phyloP scores from a whole-genome alignment of 2,113 vertebrate species.

The Marmota flaviventris region DNA sequence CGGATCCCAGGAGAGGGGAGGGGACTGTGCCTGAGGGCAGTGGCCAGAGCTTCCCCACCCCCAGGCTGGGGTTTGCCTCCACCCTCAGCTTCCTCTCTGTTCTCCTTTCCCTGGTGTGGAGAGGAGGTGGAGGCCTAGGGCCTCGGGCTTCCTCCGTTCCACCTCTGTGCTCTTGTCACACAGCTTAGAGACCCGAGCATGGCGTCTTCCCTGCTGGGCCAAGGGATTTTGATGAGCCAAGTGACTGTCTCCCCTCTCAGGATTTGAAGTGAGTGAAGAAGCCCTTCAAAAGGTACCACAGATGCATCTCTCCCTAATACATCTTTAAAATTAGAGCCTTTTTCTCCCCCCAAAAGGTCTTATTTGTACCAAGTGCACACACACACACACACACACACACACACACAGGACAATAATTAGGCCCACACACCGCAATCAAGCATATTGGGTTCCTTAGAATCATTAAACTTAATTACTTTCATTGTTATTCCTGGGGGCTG shows the following conservation, averaged over 20 bases:
- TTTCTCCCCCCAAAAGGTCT: slow-evolving; percentile 55
- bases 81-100: background rate
- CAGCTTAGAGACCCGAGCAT: background rate
- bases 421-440: slow-evolving; percentile 79
- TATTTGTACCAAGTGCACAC: slow-evolving; percentile 53
- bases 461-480: slow-evolving; percentile 88
- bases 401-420: slow-evolving; percentile 80
- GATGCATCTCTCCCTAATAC: slow-evolving; percentile 33
- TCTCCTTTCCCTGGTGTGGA: background rate
- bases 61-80: background rate
- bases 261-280: background rate
- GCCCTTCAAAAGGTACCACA: slow-evolving; percentile 35
- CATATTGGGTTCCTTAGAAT: slow-evolving; percentile 83
- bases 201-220: background rate
- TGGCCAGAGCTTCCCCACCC: background rate
- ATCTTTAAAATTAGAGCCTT: slow-evolving; percentile 74
- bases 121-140: no score
- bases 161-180: background rate
- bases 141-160: background rate
- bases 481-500: slow-evolving; percentile 86
- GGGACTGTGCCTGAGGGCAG: background rate
- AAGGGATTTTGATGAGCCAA: slow-evolving; percentile 35
- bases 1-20: no score
- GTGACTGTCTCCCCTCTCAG: background rate
- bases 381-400: no score